These are phyloP conservation scores for Lochmaea crataegi DNA, from an alignment of 2,888 invertebrate species.

Conservation along the genomic window DNA sequence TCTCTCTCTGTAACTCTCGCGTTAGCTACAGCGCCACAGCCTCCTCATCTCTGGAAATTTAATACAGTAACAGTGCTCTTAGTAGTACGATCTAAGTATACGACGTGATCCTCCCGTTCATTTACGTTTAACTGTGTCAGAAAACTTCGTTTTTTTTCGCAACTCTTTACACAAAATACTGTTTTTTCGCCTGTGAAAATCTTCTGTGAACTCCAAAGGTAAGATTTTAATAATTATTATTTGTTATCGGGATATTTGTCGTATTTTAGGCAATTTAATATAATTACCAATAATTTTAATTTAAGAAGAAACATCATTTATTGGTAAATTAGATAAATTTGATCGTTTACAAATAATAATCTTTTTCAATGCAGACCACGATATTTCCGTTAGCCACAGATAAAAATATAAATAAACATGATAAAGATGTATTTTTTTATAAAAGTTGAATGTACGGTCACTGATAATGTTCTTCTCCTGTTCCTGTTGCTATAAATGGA, in stretches of 20 bases:
- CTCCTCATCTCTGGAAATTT: slow-evolving; percentile 12
- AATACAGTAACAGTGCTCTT: slow-evolving; percentile 1
- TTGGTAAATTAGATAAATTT: slow-evolving; percentile 4
- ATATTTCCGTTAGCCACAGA: slow-evolving; percentile 6
- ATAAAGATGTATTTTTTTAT: slow-evolving; percentile 8
- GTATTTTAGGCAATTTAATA: too few relatives aligned
- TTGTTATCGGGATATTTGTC: background rate
- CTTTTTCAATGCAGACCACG: background rate
- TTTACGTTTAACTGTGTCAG: background rate
- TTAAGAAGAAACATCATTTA: too few relatives aligned
- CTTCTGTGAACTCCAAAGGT: background rate
- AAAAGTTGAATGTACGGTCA: slow-evolving; percentile 10
- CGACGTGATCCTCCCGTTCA: background rate
- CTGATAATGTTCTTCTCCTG: background rate
- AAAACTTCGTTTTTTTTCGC: background rate
- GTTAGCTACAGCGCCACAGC: slow-evolving; percentile 19
- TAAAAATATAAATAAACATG: slow-evolving; percentile 17
- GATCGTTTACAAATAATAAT: background rate
- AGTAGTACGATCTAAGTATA: slow-evolving; percentile 8
- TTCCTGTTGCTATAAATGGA: background rate
- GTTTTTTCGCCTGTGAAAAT: background rate
- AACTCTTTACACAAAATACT: background rate
- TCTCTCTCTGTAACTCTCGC: slow-evolving; percentile 17
- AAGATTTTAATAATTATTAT: background rate
- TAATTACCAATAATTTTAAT: too few relatives aligned